Conservation (phyloP, 2,888 invertebrate species). For the Andrena camellia region DNA sequence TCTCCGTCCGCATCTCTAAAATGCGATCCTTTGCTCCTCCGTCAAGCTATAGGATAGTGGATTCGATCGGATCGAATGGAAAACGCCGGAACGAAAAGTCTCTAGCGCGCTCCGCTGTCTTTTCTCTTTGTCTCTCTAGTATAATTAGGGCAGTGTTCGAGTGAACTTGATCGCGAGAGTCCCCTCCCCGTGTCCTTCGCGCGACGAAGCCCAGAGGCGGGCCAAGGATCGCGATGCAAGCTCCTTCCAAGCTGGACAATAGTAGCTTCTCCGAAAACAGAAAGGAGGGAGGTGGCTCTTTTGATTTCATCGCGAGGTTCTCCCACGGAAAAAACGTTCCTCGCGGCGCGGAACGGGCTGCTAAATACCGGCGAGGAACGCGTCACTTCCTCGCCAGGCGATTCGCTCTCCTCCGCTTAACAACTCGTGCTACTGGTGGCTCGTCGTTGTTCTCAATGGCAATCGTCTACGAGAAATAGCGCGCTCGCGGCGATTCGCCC, state of each 20-base stretch:
- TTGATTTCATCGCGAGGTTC: slow-evolving; percentile 16
- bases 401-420: not conserved
- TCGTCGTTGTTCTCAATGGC: slow-evolving; percentile 60
- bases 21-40: not conserved
- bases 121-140: slow-evolving; percentile 6
- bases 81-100: not conserved
- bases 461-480: slow-evolving; percentile 39
- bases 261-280: not conserved
- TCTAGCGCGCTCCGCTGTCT: not conserved
- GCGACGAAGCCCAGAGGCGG: not conserved
- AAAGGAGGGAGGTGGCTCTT: not conserved
- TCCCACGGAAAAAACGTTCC: slow-evolving; percentile 17
- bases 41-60: not conserved
- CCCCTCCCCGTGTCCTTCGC: not conserved
- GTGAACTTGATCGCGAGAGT: slow-evolving; percentile 3
- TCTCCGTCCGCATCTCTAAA: not conserved
- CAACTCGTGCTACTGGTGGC: not conserved
- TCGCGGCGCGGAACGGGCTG: slow-evolving; percentile 38
- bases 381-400: slow-evolving; percentile 12
- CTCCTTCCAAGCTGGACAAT: not conserved
- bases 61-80: not conserved
- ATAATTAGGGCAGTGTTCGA: slow-evolving; percentile 46
- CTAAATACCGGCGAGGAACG: slow-evolving; percentile 31
- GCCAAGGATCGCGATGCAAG: not conserved
- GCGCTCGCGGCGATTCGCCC: slow-evolving; percentile 29